Evolutionary conservation across 2,888 invertebrate species (phyloP), one percentile per base, ranked within the genome.

Genomic region (Autographa gamma): DNA sequence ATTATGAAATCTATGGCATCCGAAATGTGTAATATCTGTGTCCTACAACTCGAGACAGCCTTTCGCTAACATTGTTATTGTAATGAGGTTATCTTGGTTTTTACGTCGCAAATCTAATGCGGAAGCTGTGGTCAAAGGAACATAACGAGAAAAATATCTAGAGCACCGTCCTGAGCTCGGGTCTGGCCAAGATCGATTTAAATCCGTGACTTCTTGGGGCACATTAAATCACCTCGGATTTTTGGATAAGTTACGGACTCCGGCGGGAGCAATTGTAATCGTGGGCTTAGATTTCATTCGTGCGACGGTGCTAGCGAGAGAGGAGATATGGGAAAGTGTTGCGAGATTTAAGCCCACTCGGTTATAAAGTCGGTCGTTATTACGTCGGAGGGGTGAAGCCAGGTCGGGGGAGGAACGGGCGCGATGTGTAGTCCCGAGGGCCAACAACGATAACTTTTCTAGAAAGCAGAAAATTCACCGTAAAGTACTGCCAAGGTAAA

Each of bases 221-320:
- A 85, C 85, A 87, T 90, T 91, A 91, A 91, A 91, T 91, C 89
- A 90, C 87, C 80, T 85, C 78, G 90, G 89, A 90, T 91, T 91
- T 91, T 90, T 88, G 85, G 87, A 88, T 89, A 91, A 89, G 84
- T 90, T 91, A 89, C 87, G 60, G 86, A 83, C 83, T 86, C 88
- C 84, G 71, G 70, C 65, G 88, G 86, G 89, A 87, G 82, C 88
- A 88, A 90, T 89, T 86, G 87, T 87, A 88, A 89, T 87, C 87
- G 86, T 83, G 76, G 79, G 85, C 85, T 87, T 83, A 85, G 85
- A 85, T 88, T 82, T 85, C 72, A 79, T 77, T 84, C 78, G 67
- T 63, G 71, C 69, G 76, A 68, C 73, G 69, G 66, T 71, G 68
- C 64, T 80, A 66, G 72, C 63, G 77, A 63, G 67, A 69, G 80